Conservation (phyloP, 2,888 invertebrate genomes). For the Lithodes maja region DNA sequence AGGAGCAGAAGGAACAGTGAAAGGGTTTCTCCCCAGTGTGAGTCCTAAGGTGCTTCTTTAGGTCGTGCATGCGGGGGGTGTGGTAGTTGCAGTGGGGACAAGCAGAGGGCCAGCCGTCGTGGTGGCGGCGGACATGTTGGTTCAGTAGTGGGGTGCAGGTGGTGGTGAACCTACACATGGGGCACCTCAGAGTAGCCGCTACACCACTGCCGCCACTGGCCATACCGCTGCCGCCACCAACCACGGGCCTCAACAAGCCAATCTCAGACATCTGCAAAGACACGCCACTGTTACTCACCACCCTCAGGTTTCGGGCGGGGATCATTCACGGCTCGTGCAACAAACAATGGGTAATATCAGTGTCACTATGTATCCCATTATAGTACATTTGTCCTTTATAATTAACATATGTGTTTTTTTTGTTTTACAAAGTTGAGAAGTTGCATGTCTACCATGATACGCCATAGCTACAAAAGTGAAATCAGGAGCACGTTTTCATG, state of each 20-base stretch:
- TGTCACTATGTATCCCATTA: too few relatives aligned
- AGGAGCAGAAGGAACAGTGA: conserved; percentile 46
- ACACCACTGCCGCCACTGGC: conserved; percentile 2
- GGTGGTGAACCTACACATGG: conserved; percentile 38
- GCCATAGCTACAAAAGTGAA: too few relatives aligned
- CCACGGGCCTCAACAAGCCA: conserved; percentile 29
- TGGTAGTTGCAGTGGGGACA: conserved; percentile 59
- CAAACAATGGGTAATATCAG: too few relatives aligned
- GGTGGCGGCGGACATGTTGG: conserved; percentile 51
- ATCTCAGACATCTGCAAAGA: conserved; percentile 63
- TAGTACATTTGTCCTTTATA: too few relatives aligned
- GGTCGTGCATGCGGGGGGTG: conserved; percentile 54
- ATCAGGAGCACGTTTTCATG: too few relatives aligned
- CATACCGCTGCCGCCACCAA: too few relatives aligned
- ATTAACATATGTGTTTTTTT: too few relatives aligned
- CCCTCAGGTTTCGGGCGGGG: neutral
- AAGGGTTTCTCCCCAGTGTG: conserved; percentile 62
- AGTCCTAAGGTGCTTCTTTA: conserved; percentile 56
- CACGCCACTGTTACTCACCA: conserved; percentile 51
- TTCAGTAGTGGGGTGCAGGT: conserved; percentile 26
- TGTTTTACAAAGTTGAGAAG: too few relatives aligned
- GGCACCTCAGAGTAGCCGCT: conserved; percentile 4
- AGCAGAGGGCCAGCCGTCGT: conserved; percentile 40
- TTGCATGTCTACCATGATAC: too few relatives aligned
- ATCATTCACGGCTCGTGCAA: too few relatives aligned